These are phyloP conservation scores for Diacarnus erythraeanus DNA, from an alignment of 37 sponge, comb jelly and placozoan genomes.

Conservation along the genomic window DNA sequence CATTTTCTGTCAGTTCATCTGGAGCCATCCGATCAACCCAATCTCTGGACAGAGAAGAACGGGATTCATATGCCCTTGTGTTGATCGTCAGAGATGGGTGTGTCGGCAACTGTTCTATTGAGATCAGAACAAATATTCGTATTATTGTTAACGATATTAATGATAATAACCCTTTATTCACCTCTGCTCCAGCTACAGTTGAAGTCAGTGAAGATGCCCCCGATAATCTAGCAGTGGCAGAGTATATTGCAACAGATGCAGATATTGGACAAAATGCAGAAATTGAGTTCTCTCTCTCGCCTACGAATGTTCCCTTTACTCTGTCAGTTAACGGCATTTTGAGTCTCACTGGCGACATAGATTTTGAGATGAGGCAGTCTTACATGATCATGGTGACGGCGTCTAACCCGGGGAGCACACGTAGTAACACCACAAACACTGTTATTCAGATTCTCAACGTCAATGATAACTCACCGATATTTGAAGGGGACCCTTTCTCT, in stretches of 20 bases:
- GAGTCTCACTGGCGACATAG: slow-evolving; percentile 18
- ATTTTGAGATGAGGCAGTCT: slow-evolving; percentile 27
- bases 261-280: slow-evolving; percentile 67
- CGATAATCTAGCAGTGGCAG: neutral
- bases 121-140: slow-evolving; percentile 14
- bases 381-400: slow-evolving; percentile 46
- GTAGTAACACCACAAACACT: neutral
- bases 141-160: slow-evolving; percentile 51
- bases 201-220: slow-evolving; percentile 29
- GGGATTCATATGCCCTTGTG: slow-evolving; percentile 3
- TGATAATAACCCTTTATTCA: slow-evolving; percentile 66
- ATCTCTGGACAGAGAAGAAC: slow-evolving; percentile 22
- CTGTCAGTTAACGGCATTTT: slow-evolving; percentile 17
- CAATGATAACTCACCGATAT: slow-evolving; percentile 63
- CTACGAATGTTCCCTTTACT: slow-evolving; percentile 10
- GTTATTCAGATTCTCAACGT: slow-evolving; percentile 32
- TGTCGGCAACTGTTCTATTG: neutral
- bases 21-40: slow-evolving; percentile 22
- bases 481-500: slow-evolving; percentile 6
- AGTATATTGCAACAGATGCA: slow-evolving; percentile 46
- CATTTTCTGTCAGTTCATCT: slow-evolving; percentile 24
- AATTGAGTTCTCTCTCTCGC: slow-evolving; percentile 41
- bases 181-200: slow-evolving; percentile 4
- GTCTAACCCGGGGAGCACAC: slow-evolving; percentile 26
- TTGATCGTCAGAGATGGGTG: slow-evolving; percentile 48